Conservation (phyloP, 2,888 invertebrate genomes). For the Deilephila elpenor region DNA sequence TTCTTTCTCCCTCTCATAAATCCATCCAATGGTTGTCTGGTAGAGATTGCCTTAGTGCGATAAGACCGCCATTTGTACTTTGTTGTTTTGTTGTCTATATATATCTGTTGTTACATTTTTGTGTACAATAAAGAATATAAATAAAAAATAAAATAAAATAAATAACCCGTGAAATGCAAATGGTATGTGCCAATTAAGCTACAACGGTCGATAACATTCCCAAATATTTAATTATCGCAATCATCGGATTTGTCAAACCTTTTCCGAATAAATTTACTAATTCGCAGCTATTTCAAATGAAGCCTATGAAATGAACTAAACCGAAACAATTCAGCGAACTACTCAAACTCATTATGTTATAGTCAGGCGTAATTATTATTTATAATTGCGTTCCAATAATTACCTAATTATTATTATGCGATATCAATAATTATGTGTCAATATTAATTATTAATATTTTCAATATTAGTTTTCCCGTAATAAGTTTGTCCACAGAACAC, state of each 20-base stretch:
- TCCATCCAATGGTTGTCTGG: too few relatives aligned
- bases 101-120: too few relatives aligned
- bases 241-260: neutral
- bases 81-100: too few relatives aligned
- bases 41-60: too few relatives aligned
- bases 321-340: neutral
- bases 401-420: neutral
- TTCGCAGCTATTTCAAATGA: neutral
- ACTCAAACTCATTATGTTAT: neutral
- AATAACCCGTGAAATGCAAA: neutral
- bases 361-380: neutral
- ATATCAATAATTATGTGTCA: neutral
- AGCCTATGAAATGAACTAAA: neutral
- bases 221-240: slow-evolving; percentile 11
- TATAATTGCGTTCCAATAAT: neutral
- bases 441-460: neutral
- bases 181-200: neutral
- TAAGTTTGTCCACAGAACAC: neutral
- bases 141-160: too few relatives aligned
- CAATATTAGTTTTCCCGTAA: neutral
- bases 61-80: too few relatives aligned
- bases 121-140: too few relatives aligned
- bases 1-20: too few relatives aligned
- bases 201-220: neutral
- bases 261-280: neutral